Evolutionary conservation across 2,113 vertebrate species (phyloP).

Genomic region (Lathamus discolor): DNA sequence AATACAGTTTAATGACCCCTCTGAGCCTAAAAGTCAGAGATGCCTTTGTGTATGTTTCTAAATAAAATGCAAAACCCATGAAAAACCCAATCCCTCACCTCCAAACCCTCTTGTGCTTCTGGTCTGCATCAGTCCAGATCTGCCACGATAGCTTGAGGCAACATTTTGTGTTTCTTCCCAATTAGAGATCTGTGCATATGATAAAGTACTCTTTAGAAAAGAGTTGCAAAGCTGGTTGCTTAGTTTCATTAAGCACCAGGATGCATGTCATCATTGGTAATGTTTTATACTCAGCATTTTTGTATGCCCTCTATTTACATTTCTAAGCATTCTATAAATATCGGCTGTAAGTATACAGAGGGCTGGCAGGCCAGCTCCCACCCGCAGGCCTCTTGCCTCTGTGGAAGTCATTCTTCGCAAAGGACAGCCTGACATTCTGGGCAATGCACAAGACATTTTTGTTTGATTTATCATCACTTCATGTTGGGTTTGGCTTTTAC

Average conservation of each 20-base stretch:
- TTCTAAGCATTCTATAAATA: constrained; percentile 55
- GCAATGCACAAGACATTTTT: neutral
- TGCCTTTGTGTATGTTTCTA: neutral
- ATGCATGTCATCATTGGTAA: constrained; percentile 18
- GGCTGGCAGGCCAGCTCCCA: constrained; percentile 8
- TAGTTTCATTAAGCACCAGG: constrained; percentile 25
- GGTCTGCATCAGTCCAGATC: neutral
- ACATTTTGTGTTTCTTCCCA: neutral
- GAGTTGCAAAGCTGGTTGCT: neutral
- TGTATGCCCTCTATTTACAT: constrained; percentile 47
- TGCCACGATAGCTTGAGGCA: neutral
- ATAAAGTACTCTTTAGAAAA: neutral
- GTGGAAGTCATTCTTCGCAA: neutral
- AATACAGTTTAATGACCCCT: neutral
- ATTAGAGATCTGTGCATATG: neutral
- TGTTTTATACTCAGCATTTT: constrained; percentile 46
- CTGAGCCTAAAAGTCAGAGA: neutral
- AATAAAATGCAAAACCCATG: neutral
- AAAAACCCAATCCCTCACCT: neutral
- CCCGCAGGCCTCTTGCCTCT: neutral
- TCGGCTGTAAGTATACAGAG: neutral
- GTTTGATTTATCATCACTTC: neutral
- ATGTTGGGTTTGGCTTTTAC: neutral
- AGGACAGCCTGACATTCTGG: constrained; percentile 21
- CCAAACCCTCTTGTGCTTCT: neutral